Conservation (phyloP, 2,113 vertebrate genomes). For the Cyphomyrus plagiostoma region DNA sequence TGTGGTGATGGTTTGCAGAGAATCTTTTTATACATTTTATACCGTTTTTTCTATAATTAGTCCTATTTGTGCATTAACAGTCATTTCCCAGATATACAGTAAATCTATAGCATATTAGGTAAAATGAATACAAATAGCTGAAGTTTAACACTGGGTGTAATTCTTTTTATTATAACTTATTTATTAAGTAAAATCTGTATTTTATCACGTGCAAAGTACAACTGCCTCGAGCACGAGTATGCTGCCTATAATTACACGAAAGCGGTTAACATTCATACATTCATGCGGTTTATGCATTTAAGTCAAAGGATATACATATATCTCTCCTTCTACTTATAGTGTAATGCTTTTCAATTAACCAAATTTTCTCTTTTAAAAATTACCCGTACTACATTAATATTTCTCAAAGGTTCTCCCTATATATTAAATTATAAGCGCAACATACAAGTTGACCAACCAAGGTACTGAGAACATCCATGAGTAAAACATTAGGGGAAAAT, state of each 20-base stretch:
- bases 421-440: background rate
- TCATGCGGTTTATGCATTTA: background rate
- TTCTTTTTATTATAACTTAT: background rate
- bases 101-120: constrained; percentile 1
- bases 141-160: background rate
- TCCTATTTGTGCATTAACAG: background rate
- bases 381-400: background rate
- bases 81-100: background rate
- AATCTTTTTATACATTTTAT: background rate
- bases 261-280: background rate
- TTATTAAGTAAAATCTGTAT: background rate
- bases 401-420: background rate
- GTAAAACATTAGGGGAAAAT: background rate
- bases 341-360: background rate
- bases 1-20: background rate
- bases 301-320: background rate
- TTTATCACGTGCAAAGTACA: background rate
- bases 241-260: background rate
- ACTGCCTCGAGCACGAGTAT: background rate
- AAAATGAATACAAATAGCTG: background rate
- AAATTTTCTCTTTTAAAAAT: background rate
- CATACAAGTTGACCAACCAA: background rate
- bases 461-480: background rate
- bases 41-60: background rate
- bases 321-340: background rate